Percentiles rank a stretch among this genome's conserved stretches.
These are phyloP conservation scores for Mormyrus proboscirostris DNA, from an alignment of 2,797 vertebrate species.

Conservation along the genomic window DNA sequence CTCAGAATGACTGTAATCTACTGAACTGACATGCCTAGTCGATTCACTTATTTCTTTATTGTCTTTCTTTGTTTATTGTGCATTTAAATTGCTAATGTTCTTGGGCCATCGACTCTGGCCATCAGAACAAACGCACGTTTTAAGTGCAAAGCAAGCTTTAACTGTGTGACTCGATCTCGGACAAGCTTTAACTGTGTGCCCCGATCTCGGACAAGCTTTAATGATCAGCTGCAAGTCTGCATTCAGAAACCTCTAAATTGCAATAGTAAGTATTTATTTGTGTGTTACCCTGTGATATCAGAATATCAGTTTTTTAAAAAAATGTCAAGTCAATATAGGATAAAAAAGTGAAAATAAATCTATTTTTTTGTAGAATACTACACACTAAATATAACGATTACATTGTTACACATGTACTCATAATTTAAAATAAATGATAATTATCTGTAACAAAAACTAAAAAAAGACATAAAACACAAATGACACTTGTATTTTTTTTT, in stretches of 20 bases:
- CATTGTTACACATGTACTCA: not conserved
- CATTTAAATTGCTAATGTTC: constrained; percentile 27
- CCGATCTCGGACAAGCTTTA: no score
- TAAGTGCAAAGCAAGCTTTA: not conserved
- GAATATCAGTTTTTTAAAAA: not conserved
- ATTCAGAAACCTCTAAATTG: not conserved
- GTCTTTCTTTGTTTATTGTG: constrained; percentile 17
- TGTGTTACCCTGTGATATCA: not conserved
- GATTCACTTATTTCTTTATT: constrained; percentile 4
- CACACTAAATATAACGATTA: not conserved
- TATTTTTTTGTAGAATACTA: not conserved
- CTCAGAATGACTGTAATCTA: constrained; percentile 3
- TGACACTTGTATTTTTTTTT: not conserved
- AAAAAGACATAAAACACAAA: not conserved
- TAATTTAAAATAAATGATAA: not conserved
- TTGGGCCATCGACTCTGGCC: constrained; percentile 14
- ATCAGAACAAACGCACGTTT: constrained; percentile 13
- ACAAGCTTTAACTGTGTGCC: no score
- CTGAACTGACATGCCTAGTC: not conserved
- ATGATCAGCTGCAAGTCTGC: not conserved
- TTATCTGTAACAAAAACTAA: not conserved
- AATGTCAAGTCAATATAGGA: not conserved
- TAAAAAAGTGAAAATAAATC: not conserved
- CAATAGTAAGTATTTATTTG: not conserved
- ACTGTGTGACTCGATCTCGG: not conserved